Base-by-base conservation (phyloP, 2,888 invertebrate species). In the Hemithea aestivaria region DNA sequence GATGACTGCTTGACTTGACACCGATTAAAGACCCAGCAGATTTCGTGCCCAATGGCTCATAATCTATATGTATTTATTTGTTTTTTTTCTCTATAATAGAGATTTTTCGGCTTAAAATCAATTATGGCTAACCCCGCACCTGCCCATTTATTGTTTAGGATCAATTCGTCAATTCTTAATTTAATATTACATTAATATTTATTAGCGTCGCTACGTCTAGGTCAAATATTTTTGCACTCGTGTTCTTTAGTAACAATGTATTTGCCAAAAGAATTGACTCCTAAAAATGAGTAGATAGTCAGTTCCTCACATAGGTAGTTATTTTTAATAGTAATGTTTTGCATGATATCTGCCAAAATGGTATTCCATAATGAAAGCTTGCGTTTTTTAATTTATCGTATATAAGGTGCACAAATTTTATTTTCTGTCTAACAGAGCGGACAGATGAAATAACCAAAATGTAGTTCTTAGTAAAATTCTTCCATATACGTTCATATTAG, bases 401-500 rank as follows among this genome's bases (percentile, higher is more conserved):
- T 29, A 26, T 37, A 35, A 51, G 52, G 62, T 66, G 78, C 79
- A 77, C 80, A 79, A 80, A 73, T 11, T 9, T 43, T 33, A 28
- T 25, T 30, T 40, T 46, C 57, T 64, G 62, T 68, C 51, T 46
- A 30, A 35, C 29, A 27, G 30, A 24, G 31, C 27, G 27, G 41
- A 59, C 62, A 55, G 60, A 30, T 27, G 33, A 49, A 42, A 31
- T 61, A 74, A 76, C 78, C 73, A 77, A 79, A 78, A 66, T 43
- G 52, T 52, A 40, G 50, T 71, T 70, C 36, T 62, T 64, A 61
- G 58, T 60, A 45, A 40, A 56, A 49, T 66, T 73, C 75, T 80
- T 78, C 76, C 77, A 74, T 66, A 54, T 67, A 70, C 54, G 62
- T 79, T 78, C 57, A 49, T 62, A 51, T 66, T 77, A 78, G 67